Conservation (phyloP, 2,113 vertebrate genomes). For the Gulo gulo region DNA sequence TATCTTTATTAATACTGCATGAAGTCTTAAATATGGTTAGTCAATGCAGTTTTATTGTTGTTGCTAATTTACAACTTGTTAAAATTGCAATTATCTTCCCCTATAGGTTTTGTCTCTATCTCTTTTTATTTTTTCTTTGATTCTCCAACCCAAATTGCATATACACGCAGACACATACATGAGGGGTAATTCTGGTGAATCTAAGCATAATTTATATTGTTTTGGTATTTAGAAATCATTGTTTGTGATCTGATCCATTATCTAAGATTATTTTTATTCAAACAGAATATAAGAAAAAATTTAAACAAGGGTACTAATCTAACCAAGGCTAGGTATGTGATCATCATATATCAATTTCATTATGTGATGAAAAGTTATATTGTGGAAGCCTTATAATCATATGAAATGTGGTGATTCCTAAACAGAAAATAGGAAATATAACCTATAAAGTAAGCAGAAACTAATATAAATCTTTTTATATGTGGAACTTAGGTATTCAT, state of each 20-base stretch:
- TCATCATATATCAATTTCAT: not conserved
- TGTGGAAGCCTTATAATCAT: not conserved
- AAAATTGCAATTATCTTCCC: not conserved
- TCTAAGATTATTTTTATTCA: not conserved
- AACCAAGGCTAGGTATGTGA: not conserved
- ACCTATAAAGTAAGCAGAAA: not conserved
- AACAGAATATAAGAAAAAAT: not conserved
- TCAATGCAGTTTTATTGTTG: not conserved
- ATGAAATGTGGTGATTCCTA: not conserved
- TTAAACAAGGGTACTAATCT: not conserved
- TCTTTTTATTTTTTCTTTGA: not conserved
- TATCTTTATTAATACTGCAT: not conserved
- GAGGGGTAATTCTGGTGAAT: not conserved
- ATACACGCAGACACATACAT: rapidly evolving
- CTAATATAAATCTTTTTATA: not conserved
- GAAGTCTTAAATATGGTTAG: not conserved
- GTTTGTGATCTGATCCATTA: not conserved
- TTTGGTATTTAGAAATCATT: not conserved
- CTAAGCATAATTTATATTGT: not conserved
- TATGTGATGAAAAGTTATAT: not conserved
- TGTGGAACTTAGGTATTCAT: rapidly evolving
- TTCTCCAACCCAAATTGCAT: not conserved
- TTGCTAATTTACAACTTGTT: not conserved
- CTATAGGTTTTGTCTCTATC: not conserved
- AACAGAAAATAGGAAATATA: not conserved